Percentiles rank a stretch among this genome's conserved stretches.
Conservation (phyloP, 1,140 invertebrate species). For the Drosophila santomea region DNA sequence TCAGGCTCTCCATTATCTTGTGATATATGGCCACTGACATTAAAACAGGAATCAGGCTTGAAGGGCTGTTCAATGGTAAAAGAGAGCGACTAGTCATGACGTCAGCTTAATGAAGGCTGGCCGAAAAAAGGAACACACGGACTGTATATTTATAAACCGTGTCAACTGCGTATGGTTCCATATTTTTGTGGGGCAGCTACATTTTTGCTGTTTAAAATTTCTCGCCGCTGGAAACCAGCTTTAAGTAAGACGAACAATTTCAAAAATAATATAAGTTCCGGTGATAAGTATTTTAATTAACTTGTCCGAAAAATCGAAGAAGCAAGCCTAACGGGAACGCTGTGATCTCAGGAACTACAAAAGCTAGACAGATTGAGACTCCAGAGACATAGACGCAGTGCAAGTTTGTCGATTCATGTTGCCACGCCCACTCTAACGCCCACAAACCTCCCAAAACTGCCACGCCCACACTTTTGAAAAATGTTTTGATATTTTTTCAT, state of each 20-base stretch:
- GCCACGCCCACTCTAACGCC: too few relatives aligned
- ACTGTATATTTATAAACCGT: not conserved
- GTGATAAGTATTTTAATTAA: not conserved
- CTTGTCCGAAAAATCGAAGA: conserved; percentile 2
- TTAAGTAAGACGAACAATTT: not conserved
- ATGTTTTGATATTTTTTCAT: too few relatives aligned
- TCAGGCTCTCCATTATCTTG: conserved; percentile 28
- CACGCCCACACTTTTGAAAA: too few relatives aligned
- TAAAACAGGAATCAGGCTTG: conserved; percentile 48
- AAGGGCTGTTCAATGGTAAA: conserved; percentile 48
- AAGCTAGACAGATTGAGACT: too few relatives aligned
- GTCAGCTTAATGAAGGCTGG: conserved; percentile 36
- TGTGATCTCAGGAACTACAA: too few relatives aligned
- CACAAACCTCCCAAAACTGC: too few relatives aligned
- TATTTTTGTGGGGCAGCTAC: not conserved
- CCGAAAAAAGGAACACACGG: not conserved
- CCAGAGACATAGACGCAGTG: too few relatives aligned
- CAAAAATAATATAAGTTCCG: conserved; percentile 4
- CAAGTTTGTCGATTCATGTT: too few relatives aligned
- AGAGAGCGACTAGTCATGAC: conserved; percentile 14
- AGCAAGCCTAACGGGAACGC: not conserved
- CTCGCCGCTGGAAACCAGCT: not conserved
- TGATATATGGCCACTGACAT: conserved; percentile 54
- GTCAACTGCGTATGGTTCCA: not conserved
- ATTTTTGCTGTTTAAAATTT: not conserved